Percentiles rank a stretch among this genome's conserved stretches.
Conservation (phyloP, 2,797 vertebrate species). For the Enteromius anoplus region DNA sequence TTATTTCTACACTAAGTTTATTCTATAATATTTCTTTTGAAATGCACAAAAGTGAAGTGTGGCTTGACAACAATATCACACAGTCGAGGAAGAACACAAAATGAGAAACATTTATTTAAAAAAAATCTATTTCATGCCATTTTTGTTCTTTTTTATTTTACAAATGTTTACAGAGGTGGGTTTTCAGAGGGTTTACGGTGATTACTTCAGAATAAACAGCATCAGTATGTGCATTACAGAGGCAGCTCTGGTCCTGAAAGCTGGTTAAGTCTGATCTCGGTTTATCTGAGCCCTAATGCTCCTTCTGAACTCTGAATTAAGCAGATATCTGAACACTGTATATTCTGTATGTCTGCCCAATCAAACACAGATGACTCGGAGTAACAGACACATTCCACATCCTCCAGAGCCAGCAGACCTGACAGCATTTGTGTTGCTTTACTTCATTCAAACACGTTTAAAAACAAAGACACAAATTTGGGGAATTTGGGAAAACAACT, state of each 20-base stretch:
- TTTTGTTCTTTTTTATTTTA: background rate
- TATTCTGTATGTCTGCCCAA: background rate
- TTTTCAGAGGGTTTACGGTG: background rate
- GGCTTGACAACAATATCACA: background rate
- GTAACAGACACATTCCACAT: too few relatives aligned
- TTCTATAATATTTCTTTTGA: too few relatives aligned
- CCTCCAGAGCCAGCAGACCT: background rate
- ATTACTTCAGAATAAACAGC: background rate
- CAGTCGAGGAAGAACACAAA: background rate
- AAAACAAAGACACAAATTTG: background rate
- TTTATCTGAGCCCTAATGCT: too few relatives aligned
- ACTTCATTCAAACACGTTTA: background rate
- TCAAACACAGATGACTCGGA: background rate
- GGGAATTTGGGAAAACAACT: background rate
- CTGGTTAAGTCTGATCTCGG: background rate
- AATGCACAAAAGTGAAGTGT: background rate
- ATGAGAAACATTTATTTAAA: conserved; percentile 28
- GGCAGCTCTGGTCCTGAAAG: background rate
- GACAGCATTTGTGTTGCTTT: background rate
- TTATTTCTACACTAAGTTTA: background rate
- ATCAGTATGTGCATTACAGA: background rate
- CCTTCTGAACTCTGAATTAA: too few relatives aligned
- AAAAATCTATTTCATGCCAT: background rate
- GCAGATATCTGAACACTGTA: background rate
- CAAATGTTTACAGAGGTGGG: background rate